Conservation (phyloP, 2,888 invertebrate species). For the Operophtera brumata region DNA sequence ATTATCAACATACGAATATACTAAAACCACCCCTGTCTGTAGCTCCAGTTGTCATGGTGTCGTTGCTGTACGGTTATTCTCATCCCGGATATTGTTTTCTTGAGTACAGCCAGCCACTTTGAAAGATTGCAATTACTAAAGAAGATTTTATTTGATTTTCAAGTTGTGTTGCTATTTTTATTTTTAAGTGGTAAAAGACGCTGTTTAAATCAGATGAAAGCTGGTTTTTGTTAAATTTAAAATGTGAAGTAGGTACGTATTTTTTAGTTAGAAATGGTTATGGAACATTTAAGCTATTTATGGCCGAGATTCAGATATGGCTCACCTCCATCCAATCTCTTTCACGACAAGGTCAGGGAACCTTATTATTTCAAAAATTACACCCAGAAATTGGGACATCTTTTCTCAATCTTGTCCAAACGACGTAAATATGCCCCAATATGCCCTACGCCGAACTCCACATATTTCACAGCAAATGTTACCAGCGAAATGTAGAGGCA, state of each 20-base stretch:
- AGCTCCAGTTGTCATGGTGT: slow-evolving; percentile 9
- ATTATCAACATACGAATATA: no score
- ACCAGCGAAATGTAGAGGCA: slow-evolving; percentile 16
- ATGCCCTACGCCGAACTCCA: slow-evolving; percentile 23
- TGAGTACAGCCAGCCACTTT: slow-evolving; percentile 36
- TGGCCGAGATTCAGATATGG: no score
- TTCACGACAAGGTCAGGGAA: no score
- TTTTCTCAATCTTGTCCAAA: slow-evolving; percentile 23
- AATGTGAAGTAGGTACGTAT: no score
- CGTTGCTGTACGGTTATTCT: slow-evolving; percentile 4
- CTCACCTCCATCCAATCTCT: no score
- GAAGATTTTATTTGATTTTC: slow-evolving; percentile 37
- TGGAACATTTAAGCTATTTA: no score
- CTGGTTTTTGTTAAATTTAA: no score
- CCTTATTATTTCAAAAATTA: neutral
- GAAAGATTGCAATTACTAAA: slow-evolving; percentile 46
- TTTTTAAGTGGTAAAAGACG: neutral
- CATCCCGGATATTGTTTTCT: slow-evolving; percentile 39
- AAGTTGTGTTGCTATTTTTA: slow-evolving; percentile 20
- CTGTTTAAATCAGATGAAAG: no score
- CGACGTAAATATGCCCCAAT: slow-evolving; percentile 27
- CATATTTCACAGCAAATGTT: slow-evolving; percentile 29
- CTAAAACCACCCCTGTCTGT: slow-evolving; percentile 1
- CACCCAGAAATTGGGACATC: slow-evolving; percentile 15
- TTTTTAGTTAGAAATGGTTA: no score